These are phyloP conservation scores for Spongia lamella DNA, from an alignment of 37 sponge, comb jelly and placozoan species.

Conservation along the genomic window DNA sequence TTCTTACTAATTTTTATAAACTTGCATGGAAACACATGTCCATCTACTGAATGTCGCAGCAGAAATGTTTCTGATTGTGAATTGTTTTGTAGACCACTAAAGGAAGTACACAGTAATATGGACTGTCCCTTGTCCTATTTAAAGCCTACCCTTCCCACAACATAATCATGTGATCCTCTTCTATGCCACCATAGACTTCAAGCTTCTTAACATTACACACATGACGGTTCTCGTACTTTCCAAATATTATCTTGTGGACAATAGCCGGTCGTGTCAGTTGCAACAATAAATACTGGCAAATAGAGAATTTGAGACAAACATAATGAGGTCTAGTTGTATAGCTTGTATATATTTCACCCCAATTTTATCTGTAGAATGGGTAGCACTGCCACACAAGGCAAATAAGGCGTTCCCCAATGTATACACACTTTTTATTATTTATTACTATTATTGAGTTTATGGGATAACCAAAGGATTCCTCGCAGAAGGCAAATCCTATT, in stretches of 20 bases:
- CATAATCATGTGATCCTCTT: slow-evolving; percentile 35
- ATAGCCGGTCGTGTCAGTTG: slow-evolving; percentile 63
- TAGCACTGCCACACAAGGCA: no score
- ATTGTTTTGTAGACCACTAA: slow-evolving; percentile 61
- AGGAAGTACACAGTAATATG: neutral
- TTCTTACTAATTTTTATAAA: slow-evolving; percentile 70
- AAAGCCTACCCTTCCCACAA: slow-evolving; percentile 55
- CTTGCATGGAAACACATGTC: slow-evolving; percentile 45
- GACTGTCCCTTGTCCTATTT: neutral
- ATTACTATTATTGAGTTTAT: no score
- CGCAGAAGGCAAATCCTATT: no score
- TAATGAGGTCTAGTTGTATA: no score
- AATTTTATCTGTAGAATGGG: no score
- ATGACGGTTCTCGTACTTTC: slow-evolving; percentile 83
- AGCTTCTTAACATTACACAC: slow-evolving; percentile 80
- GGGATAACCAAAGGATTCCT: no score
- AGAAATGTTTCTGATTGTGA: slow-evolving; percentile 53
- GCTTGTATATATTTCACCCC: no score
- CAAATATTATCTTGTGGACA: slow-evolving; percentile 66
- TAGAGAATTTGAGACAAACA: no score
- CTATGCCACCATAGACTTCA: slow-evolving; percentile 68
- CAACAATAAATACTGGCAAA: slow-evolving; percentile 52
- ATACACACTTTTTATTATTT: no score
- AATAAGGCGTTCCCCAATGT: no score
- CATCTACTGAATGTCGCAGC: slow-evolving; percentile 40